Base-by-base conservation (phyloP, 2,797 vertebrate species). In the Poecilia picta region DNA sequence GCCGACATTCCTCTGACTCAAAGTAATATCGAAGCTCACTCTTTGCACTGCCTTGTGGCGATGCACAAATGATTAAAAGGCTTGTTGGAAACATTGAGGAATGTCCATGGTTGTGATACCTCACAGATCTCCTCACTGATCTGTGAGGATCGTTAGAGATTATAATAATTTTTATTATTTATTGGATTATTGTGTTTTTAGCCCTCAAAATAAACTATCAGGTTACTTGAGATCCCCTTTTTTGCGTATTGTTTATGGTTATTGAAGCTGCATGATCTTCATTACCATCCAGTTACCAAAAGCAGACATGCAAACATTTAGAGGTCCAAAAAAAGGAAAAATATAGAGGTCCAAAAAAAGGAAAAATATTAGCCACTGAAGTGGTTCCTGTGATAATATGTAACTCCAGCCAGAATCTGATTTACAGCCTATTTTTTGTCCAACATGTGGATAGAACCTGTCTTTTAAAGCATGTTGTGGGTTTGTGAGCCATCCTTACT, bases 401-500 rank as follows among this genome's bases (percentile, higher is more conserved):
- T 82, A 85, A 84, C 78, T 77, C 80, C 36, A 89, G 55, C 81
- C 81, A 78, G 77, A 83, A 86, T 85, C 89, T 81, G 82, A 59
- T 73, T 77, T 79, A 80, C 82, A 84, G 79, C 83, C 72, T 66
- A 46, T 77, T 55, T 51, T 75, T 59, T 31, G 39, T 16, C 57
- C 75, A 79, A 76, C 86, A 83, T 86, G 81, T 88, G 87, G 89
- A 90, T 90, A 83, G 85, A 85, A 90, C 79, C 84, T 84, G 88
- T 92, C 89, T 88, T 87, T 92, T 82, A 89, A 88, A 88, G 84
- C 78, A 64, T 83, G 90, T 89, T 91, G 91, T 93, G 88, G 85
- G 92, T 92, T 93, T 89, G 92, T 89, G 88, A 89, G 87, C 89
- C 90, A 92, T 93, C 91, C 89, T 90, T 83, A 88, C 83, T 93